These are phyloP conservation scores for Centruroides sculpturatus DNA, from an alignment of 1,140 invertebrate genomes.

Conservation along the genomic window DNA sequence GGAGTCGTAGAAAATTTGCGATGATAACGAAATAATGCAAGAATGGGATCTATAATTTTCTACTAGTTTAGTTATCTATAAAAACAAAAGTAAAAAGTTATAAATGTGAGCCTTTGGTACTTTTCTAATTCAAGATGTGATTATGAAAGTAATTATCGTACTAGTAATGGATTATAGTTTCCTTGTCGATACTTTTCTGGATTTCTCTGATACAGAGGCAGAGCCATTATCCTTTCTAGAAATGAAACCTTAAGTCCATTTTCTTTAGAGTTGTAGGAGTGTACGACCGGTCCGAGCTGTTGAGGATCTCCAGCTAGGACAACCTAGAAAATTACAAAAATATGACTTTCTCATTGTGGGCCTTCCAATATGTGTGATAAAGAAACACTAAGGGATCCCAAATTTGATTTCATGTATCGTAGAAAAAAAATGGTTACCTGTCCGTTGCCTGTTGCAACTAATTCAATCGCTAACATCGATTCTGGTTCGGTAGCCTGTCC, in stretches of 20 bases:
- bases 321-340: constrained; percentile 28
- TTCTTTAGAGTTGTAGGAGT: constrained; percentile 43
- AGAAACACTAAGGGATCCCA: too few relatives aligned
- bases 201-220: constrained; percentile 49
- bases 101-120: too few relatives aligned
- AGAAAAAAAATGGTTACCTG: too few relatives aligned
- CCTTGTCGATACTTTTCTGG: constrained; percentile 32
- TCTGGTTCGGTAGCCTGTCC: constrained; percentile 83
- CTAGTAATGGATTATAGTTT: constrained; percentile 26
- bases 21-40: constrained; percentile 58
- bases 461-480: constrained; percentile 48
- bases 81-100: too few relatives aligned
- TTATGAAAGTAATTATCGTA: constrained; percentile 1
- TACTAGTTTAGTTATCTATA: constrained; percentile 32
- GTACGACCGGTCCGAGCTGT: constrained; percentile 72
- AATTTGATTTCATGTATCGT: too few relatives aligned
- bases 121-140: too few relatives aligned
- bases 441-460: constrained; percentile 31
- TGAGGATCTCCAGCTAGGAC: constrained; percentile 79
- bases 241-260: constrained; percentile 54
- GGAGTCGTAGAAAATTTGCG: constrained; percentile 63
- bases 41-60: constrained; percentile 54
- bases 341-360: too few relatives aligned
- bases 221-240: constrained; percentile 48
- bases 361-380: too few relatives aligned